phyloP scores from a whole-genome alignment of 2,113 vertebrate species.

The Alces alces region DNA sequence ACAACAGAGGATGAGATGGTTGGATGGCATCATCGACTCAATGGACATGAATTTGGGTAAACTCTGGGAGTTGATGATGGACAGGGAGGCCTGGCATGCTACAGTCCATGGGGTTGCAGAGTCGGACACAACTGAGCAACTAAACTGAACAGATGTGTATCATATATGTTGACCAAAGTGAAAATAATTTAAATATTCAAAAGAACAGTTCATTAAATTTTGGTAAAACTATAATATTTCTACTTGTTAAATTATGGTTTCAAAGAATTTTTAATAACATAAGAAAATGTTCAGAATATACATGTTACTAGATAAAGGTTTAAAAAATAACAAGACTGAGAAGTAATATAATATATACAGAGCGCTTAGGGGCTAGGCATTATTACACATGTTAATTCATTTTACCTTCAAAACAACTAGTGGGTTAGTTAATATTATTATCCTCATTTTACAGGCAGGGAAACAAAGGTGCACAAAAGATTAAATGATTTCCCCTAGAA shows the following conservation, averaged over 20 bases:
- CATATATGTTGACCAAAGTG: background rate
- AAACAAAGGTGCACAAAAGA: background rate
- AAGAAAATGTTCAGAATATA: background rate
- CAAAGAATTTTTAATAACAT: background rate
- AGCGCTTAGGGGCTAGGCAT: background rate
- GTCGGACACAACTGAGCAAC: background rate
- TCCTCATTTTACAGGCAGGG: background rate
- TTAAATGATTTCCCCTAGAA: background rate
- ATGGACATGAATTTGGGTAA: fast-evolving
- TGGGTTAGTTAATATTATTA: background rate
- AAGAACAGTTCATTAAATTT: background rate
- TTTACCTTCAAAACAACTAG: background rate
- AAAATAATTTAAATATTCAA: constrained; percentile 9
- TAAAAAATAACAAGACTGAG: background rate
- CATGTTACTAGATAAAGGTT: background rate
- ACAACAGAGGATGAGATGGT: fast-evolving
- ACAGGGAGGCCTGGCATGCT: background rate
- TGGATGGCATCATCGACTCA: background rate
- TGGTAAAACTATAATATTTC: background rate
- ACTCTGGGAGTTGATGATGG: background rate
- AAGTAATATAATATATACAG: background rate
- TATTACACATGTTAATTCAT: background rate
- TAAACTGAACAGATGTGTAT: background rate
- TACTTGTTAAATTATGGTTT: background rate
- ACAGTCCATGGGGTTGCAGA: background rate